Evolutionary conservation across 2,113 vertebrate genomes (phyloP).

Genomic region (Tachuris rubrigastra): DNA sequence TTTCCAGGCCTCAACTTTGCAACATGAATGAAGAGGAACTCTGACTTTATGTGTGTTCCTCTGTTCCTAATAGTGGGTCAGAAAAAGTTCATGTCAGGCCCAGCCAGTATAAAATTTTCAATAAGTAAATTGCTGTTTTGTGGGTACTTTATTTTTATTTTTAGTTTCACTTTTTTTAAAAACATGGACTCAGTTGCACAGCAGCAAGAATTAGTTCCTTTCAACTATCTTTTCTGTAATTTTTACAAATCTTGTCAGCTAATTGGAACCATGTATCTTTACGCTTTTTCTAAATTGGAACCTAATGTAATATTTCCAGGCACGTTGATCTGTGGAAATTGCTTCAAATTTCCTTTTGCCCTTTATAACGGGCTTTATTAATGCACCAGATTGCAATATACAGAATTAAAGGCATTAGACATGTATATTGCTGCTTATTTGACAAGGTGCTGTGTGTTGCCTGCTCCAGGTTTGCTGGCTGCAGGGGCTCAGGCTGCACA

Average conservation of each 20-base stretch:
- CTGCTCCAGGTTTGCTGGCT: not conserved
- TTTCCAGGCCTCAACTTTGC: not conserved
- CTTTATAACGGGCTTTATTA: not conserved
- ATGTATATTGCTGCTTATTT: not conserved
- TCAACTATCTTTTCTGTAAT: not conserved
- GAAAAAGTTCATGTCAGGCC: not conserved
- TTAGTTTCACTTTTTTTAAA: not conserved
- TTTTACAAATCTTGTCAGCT: not conserved
- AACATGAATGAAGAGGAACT: not conserved
- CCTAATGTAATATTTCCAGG: not conserved
- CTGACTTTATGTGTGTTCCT: not conserved
- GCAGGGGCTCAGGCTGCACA: not conserved
- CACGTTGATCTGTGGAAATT: not conserved
- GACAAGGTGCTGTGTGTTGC: not conserved
- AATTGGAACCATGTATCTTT: not conserved
- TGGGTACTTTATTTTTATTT: not conserved
- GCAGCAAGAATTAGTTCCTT: not conserved
- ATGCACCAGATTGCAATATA: not conserved
- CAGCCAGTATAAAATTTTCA: not conserved
- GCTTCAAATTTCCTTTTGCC: not conserved
- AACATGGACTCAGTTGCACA: not conserved
- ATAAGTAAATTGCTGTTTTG: not conserved
- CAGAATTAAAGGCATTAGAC: slow-evolving; percentile 32
- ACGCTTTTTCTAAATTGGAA: not conserved
- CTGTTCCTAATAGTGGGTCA: not conserved